A percentile compares a stretch with the other conserved stretches of the same genome.
Evolutionary conservation across 2,888 invertebrate species (phyloP).

Genomic region (Polydrusus tereticollis): DNA sequence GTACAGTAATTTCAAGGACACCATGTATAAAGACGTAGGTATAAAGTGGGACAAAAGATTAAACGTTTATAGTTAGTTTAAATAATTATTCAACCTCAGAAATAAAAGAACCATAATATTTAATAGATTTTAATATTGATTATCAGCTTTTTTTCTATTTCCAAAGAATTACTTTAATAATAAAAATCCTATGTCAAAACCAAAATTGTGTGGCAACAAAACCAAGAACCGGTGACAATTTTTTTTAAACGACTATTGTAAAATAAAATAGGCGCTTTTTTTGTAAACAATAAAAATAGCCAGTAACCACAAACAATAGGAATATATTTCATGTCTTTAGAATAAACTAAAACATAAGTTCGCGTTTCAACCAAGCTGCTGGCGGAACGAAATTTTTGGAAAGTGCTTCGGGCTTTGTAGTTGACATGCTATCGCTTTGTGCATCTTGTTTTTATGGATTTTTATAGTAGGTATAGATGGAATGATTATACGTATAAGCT

Average conservation of each 20-base stretch:
- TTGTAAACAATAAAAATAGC: constrained; percentile 43
- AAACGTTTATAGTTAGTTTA: no score
- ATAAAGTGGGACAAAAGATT: no score
- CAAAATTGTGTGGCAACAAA: constrained; percentile 10
- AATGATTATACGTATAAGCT: not conserved
- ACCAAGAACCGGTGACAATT: constrained; percentile 17
- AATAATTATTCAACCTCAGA: no score
- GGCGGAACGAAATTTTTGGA: constrained; percentile 55
- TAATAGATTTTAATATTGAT: not conserved
- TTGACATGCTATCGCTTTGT: constrained; percentile 36
- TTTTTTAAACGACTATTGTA: constrained; percentile 15
- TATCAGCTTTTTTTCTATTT: not conserved
- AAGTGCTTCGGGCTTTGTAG: constrained; percentile 45
- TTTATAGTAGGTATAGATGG: constrained; percentile 1
- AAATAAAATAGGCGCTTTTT: constrained; percentile 21
- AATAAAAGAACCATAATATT: not conserved
- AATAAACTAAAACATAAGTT: constrained; percentile 49
- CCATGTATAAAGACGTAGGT: no score
- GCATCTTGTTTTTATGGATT: constrained; percentile 21
- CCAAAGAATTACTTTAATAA: not conserved
- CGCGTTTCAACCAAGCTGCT: constrained; percentile 47
- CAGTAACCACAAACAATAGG: constrained; percentile 42
- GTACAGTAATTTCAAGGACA: no score
- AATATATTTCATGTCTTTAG: constrained; percentile 48
- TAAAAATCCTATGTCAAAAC: constrained; percentile 3